Conservation (phyloP, 2,797 vertebrate species). For the Falco novaeseelandiae region DNA sequence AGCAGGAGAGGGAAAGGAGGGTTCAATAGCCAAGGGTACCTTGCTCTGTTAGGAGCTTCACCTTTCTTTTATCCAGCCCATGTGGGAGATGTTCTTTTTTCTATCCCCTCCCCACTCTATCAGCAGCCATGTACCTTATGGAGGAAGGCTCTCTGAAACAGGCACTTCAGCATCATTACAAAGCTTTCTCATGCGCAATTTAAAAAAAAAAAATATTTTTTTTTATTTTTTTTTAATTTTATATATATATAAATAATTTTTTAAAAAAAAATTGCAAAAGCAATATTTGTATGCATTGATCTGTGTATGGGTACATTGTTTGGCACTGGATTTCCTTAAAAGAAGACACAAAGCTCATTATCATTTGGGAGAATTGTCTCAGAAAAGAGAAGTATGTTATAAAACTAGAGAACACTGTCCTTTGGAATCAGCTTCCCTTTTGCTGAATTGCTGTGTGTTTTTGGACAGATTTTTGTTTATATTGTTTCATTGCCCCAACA, state of each 20-base stretch:
- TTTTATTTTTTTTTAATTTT: too few species aligned
- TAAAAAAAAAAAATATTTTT: too few species aligned
- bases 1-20: background rate
- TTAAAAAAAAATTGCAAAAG: too few species aligned
- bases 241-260: too few species aligned
- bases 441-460: background rate
- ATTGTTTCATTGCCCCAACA: background rate
- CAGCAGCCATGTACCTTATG: background rate
- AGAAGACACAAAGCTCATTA: background rate
- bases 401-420: background rate
- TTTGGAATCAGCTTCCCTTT: background rate
- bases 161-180: background rate
- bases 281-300: background rate
- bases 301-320: fast-evolving
- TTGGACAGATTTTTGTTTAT: background rate
- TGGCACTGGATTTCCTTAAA: background rate
- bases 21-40: background rate
- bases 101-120: background rate
- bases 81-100: background rate
- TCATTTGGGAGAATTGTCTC: background rate
- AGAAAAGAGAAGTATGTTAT: background rate
- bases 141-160: background rate
- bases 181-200: background rate
- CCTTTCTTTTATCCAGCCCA: background rate
- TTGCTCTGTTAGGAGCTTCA: background rate